phyloP scores from a whole-genome alignment of 2,797 vertebrate species.

The Synanceia verrucosa region DNA sequence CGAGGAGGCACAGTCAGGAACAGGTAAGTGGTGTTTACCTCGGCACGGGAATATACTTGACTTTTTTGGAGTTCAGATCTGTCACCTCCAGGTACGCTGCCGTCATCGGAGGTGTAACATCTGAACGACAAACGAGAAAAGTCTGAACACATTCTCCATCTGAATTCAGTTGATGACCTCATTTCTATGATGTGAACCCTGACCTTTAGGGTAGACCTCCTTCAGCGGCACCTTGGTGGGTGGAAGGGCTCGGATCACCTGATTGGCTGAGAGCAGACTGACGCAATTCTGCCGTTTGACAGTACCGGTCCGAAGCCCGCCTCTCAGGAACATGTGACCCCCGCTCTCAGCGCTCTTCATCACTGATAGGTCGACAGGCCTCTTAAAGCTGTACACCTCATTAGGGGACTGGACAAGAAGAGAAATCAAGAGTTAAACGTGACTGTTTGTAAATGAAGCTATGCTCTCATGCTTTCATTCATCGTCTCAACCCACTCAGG shows the following conservation, averaged over 20 bases:
- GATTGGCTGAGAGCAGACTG: slow-evolving; percentile 88
- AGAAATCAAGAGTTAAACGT: background rate
- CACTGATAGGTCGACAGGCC: slow-evolving; percentile 78
- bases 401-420: slow-evolving; percentile 88
- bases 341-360: slow-evolving; percentile 67
- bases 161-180: background rate
- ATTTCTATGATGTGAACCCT: slow-evolving; percentile 36
- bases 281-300: slow-evolving; percentile 88
- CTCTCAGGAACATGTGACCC: slow-evolving; percentile 78
- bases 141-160: background rate
- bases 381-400: slow-evolving; percentile 93
- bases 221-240: slow-evolving; percentile 89
- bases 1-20: background rate
- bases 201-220: slow-evolving; percentile 95
- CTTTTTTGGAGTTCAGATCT: slow-evolving; percentile 93
- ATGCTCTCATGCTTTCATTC: background rate
- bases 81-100: slow-evolving; percentile 95
- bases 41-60: slow-evolving; percentile 95
- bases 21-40: slow-evolving; percentile 80
- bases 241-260: slow-evolving; percentile 90
- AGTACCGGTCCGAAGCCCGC: slow-evolving; percentile 67
- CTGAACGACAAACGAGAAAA: slow-evolving; percentile 71
- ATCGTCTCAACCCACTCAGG: background rate
- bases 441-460: background rate
- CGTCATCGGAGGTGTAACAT: slow-evolving; percentile 86